Evolutionary conservation across 2,113 vertebrate genomes (phyloP).

Genomic region (Nanorana parkeri): DNA sequence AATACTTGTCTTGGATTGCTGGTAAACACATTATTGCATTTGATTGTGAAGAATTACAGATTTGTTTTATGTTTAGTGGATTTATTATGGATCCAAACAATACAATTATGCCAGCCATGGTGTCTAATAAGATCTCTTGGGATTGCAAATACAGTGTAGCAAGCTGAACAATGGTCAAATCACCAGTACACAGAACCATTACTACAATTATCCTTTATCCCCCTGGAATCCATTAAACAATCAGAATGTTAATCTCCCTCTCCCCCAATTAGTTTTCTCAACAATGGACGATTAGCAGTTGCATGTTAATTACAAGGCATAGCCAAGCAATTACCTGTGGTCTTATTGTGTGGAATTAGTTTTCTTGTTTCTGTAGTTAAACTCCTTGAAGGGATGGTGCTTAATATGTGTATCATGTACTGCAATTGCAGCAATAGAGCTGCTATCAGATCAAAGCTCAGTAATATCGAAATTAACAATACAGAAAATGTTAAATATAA

Average conservation of each 20-base stretch:
- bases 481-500: no score
- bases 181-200: constrained; percentile 5
- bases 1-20: no score
- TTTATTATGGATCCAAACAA: constrained; percentile 15
- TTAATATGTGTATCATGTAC: neutral
- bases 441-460: no score
- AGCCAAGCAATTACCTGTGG: constrained; percentile 24
- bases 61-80: neutral
- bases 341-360: neutral
- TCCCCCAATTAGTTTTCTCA: constrained; percentile 25
- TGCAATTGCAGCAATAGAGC: no score
- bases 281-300: constrained; percentile 28
- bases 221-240: constrained; percentile 43
- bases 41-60: no score
- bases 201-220: constrained; percentile 15
- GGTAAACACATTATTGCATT: no score
- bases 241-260: constrained; percentile 18
- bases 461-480: no score
- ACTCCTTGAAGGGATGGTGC: neutral
- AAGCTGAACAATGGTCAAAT: constrained; percentile 5
- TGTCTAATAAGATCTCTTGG: constrained; percentile 14
- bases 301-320: constrained; percentile 36
- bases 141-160: constrained; percentile 5
- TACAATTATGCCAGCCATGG: neutral
- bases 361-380: neutral